Percentiles rank a stretch among this genome's conserved stretches.
These are phyloP conservation scores for Phocoena sinus DNA, from an alignment of 2,113 vertebrate species.

Conservation along the genomic window DNA sequence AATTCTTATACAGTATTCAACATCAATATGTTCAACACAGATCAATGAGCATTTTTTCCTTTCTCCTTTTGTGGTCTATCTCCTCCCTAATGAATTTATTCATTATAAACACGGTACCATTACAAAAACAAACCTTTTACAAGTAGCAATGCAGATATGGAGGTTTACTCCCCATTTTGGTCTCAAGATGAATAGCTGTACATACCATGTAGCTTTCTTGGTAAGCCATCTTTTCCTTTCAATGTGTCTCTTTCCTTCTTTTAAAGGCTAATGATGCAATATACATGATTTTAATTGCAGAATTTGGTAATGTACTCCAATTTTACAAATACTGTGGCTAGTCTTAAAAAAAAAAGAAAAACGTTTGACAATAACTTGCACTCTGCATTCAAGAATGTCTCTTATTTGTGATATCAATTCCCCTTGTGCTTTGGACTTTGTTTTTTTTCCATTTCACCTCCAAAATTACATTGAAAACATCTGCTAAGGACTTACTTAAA, in stretches of 20 bases:
- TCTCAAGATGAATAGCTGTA: background rate
- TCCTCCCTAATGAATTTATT: background rate
- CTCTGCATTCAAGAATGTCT: slow-evolving; percentile 29
- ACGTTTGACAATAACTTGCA: background rate
- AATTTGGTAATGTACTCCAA: background rate
- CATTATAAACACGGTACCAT: background rate
- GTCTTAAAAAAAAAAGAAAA: background rate
- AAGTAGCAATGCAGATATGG: background rate
- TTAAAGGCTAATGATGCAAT: background rate
- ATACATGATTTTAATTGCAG: background rate
- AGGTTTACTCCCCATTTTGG: background rate
- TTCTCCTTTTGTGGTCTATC: background rate
- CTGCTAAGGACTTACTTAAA: slow-evolving; percentile 76
- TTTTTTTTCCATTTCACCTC: slow-evolving; percentile 67
- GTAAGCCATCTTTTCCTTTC: background rate
- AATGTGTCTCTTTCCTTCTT: background rate
- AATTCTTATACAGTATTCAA: background rate
- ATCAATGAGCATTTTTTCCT: background rate
- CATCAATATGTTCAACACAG: background rate
- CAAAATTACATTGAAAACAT: slow-evolving; percentile 72
- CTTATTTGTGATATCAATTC: slow-evolving; percentile 44
- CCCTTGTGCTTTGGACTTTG: slow-evolving; percentile 58
- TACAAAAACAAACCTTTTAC: background rate
- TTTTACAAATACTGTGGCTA: background rate
- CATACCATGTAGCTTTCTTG: background rate